Percentiles rank a stretch among this genome's conserved stretches.
These are phyloP conservation scores for Melanerpes formicivorus DNA, from an alignment of 2,113 vertebrate species.

Conservation along the genomic window DNA sequence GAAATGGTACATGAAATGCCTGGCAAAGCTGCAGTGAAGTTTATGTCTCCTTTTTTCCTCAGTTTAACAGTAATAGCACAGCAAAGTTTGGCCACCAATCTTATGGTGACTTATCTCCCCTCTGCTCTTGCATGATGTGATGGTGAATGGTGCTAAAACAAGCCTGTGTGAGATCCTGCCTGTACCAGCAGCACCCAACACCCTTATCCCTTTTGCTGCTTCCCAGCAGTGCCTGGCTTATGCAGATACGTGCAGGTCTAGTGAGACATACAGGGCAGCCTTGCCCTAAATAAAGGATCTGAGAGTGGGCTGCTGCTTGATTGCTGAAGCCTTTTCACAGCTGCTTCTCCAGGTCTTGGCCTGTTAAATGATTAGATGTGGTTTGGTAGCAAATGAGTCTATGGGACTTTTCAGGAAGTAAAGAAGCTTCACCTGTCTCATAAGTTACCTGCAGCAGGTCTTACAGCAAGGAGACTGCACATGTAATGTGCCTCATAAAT, in stretches of 20 bases:
- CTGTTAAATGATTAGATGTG: not conserved
- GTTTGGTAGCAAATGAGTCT: not conserved
- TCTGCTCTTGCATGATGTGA: not conserved
- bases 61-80: not conserved
- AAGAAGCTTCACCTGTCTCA: not conserved
- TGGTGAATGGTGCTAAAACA: not conserved
- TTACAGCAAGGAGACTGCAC: not conserved
- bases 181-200: rapidly evolving
- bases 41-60: not conserved
- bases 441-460: not conserved
- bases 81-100: not conserved
- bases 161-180: not conserved
- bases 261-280: not conserved
- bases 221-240: not conserved
- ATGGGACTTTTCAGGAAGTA: not conserved
- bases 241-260: rapidly evolving
- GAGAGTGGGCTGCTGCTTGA: not conserved
- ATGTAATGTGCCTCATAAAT: not conserved
- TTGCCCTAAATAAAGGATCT: rapidly evolving
- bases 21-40: not conserved
- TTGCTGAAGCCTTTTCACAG: not conserved
- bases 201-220: rapidly evolving
- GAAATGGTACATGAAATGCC: not conserved
- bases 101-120: not conserved
- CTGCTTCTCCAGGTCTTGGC: not conserved